Base-by-base conservation (phyloP, 2,113 vertebrate genomes). In the Caloenas nicobarica region DNA sequence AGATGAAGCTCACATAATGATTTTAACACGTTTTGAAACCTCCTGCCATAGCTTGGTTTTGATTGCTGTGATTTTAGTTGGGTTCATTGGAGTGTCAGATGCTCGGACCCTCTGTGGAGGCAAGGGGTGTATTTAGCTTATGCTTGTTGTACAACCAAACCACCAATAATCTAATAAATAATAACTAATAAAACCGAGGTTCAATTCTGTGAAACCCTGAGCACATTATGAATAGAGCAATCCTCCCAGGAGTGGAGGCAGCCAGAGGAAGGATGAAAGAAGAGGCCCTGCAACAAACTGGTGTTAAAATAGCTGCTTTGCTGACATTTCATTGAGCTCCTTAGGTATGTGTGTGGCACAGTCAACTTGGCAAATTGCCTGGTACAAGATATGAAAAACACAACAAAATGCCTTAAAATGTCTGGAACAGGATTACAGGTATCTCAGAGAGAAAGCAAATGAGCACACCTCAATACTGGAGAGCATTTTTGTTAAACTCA, bases 11-110 rank as follows among this genome's bases (percentile, higher is more conserved):
- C 50, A 25, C 29, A 53, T 12, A 78, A 83, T 85, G 92, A 90
- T 88, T 92, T 86, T 96, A 95, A 88, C 83, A 72, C 50, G 57
- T 71, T 96, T 86, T 84, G 88, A 94, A 96, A 91, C 57, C 48
- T 74, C 86, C 88, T 91, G 83, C 93, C 90, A 81, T 74, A 54
- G 73, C 61, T 88, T 62, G 80, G 16, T 89, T 93, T 93, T 78
- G 51, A 81, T 90, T 86, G 81, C 76, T 81, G 88, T 84, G 72
- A 80, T 88, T 96, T 91, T 88, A 88, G 90, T 91, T 72, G 70
- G 69, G 76, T 83, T 95, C 5, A 1, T 90, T 64, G 70, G 46
- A 83, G 61, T 76, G 73, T 90, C 90, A 86, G 91, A 50, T 86
- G 69, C 81, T 86, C 0, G 0, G 65, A 48, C 80, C 68, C 48